Evolutionary conservation across 1,140 invertebrate species (phyloP), one percentile per base, ranked within the genome.

Genomic region (Cotesia typhae): DNA sequence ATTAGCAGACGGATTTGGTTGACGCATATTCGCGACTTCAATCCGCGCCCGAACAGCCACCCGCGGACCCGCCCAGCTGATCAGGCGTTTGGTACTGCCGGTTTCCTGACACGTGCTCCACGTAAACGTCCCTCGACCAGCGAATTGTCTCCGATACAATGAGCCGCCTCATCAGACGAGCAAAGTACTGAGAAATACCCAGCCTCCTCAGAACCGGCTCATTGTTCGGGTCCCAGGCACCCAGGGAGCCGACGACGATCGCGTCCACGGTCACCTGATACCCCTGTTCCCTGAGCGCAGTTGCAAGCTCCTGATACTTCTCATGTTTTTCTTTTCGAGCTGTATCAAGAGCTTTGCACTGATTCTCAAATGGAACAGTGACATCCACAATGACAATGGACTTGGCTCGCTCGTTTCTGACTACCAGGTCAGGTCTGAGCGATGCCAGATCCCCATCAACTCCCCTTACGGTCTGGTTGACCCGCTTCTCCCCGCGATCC

Each of bases 121-220:
- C 65, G 4, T 75, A 75, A 0, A 72, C 66, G 52, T 75, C 59
- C 0, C 74, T 2, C 0, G 64, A 74, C 70, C 70, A 74, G 4
- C 64, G 53, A 0, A 72, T 72, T 3, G 70, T 38, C 17, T 68
- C 59, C 35, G 28, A 60, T 0, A 74, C 70, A 2, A 73, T 63
- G 14, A 75, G 52, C 0, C 66, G 47, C 2, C 67, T 55, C 63
- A 75, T 67, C 38, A 75, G 6, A 1, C 4, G 0, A 5, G 65
- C 73, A 5, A 65, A 75, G 10, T 12, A 2, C 1, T 2, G 4
- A 9, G 37, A 14, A 7, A 75, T 10, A 0, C 51, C 17, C 1
- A 75, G 37, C 2, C 7, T 0, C 4, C 41, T 47, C 17, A 60
- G n/a, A 6, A 64, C 61, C 35, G 35, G 35, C 37, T 64, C 61